phyloP scores from a whole-genome alignment of 2,797 vertebrate species.

The Oryzias sinensis region DNA sequence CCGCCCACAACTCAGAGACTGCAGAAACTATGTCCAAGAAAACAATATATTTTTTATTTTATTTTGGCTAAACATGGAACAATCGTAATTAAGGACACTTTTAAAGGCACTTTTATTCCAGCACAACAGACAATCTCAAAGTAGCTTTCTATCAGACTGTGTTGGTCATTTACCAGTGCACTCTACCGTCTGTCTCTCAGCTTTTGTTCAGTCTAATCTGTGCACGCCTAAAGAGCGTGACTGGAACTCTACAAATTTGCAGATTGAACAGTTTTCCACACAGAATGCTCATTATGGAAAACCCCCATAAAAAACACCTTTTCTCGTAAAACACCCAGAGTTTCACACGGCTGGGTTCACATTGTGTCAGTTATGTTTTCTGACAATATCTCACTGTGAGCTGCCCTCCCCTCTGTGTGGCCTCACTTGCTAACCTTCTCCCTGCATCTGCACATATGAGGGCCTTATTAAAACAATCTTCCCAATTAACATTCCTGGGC shows the following conservation, averaged over 20 bases:
- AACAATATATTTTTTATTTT: no score
- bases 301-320: slow-evolving; percentile 54
- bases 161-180: no score
- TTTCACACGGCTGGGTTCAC: slow-evolving; percentile 42
- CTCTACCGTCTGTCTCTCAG: neutral
- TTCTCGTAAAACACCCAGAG: slow-evolving; percentile 30
- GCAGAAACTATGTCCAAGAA: no score
- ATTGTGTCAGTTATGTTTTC: slow-evolving; percentile 56
- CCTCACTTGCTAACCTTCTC: slow-evolving; percentile 49
- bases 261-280: slow-evolving; percentile 46
- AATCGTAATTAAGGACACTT: no score
- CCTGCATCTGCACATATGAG: slow-evolving; percentile 71
- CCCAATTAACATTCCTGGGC: slow-evolving; percentile 79
- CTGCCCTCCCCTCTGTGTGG: slow-evolving; percentile 59
- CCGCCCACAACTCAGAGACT: no score
- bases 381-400: slow-evolving; percentile 59
- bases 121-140: no score
- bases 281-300: slow-evolving; percentile 56
- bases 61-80: no score
- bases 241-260: slow-evolving; percentile 52
- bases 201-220: slow-evolving; percentile 12
- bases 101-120: no score
- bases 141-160: no score
- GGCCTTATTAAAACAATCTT: slow-evolving; percentile 82
- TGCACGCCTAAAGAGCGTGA: slow-evolving; percentile 37